Conservation (phyloP, 2,888 invertebrate species). For the Barypeithes pellucidus region DNA sequence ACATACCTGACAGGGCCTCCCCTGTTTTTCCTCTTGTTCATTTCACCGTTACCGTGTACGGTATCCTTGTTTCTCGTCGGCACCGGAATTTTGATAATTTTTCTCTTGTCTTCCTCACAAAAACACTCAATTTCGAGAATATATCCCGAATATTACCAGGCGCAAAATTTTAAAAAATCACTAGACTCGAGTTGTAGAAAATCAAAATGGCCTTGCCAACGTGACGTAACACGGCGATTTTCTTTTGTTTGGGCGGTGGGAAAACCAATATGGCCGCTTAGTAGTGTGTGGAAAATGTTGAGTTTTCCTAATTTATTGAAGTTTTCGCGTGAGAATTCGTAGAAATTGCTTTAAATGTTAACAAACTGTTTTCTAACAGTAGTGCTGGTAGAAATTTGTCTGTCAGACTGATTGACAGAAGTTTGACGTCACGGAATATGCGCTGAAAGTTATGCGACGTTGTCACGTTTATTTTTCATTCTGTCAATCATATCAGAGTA, state of each 20-base stretch:
- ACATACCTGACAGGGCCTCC: conserved; percentile 83
- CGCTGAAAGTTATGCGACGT: conserved; percentile 4
- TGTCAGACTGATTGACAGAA: conserved; percentile 59
- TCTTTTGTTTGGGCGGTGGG: conserved; percentile 58
- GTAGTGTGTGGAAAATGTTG: conserved; percentile 53
- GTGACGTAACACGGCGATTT: conserved; percentile 67
- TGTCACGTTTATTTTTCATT: conserved; percentile 23
- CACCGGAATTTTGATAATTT: conserved; percentile 85
- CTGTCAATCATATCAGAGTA: not conserved
- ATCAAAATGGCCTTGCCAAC: conserved; percentile 71
- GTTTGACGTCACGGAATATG: conserved; percentile 20
- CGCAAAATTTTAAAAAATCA: conserved; percentile 64
- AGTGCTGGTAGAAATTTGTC: conserved; percentile 59
- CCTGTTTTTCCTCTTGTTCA: conserved; percentile 87
- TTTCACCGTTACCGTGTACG: conserved; percentile 81
- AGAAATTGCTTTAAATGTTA: conserved; percentile 61
- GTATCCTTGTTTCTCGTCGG: conserved; percentile 87
- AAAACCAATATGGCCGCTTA: conserved; percentile 55
- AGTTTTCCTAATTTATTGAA: conserved; percentile 53
- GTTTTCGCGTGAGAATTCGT: conserved; percentile 56
- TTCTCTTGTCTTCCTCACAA: conserved; percentile 58
- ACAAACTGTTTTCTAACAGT: conserved; percentile 62
- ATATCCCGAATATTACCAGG: conserved; percentile 59
- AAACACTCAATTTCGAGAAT: conserved; percentile 63
- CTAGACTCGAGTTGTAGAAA: conserved; percentile 53